phyloP scores from a whole-genome alignment of 2,113 vertebrate species.

The Rhinogobius similis region DNA sequence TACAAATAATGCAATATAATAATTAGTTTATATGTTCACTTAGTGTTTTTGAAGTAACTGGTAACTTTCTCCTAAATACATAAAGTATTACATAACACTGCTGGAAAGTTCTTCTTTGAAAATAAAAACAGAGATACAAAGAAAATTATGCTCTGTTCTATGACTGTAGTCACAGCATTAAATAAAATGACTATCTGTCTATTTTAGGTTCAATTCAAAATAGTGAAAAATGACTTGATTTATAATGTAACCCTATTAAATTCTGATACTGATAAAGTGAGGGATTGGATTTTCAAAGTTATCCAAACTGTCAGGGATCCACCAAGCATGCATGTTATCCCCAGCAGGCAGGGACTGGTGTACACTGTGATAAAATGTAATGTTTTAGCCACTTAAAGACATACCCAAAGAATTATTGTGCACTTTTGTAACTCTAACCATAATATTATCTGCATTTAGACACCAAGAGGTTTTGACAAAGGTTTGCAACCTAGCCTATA shows the following conservation, averaged over 20 bases:
- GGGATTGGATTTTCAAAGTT: neutral
- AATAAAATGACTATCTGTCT: neutral
- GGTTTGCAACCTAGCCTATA: too few species aligned
- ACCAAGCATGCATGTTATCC: neutral
- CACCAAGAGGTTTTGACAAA: neutral
- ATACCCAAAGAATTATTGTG: neutral
- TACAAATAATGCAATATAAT: neutral
- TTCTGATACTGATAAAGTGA: neutral
- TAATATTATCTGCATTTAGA: neutral
- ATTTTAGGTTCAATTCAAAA: neutral
- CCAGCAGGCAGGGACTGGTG: neutral
- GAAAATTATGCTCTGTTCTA: neutral
- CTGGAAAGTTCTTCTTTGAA: neutral
- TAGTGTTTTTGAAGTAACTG: neutral
- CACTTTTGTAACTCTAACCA: neutral
- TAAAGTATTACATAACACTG: neutral
- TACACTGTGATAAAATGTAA: neutral
- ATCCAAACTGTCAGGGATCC: neutral
- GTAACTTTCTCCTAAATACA: neutral
- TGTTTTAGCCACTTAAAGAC: neutral
- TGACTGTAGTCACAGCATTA: neutral
- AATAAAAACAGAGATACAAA: too few species aligned
- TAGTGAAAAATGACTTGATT: neutral
- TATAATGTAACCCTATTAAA: neutral
- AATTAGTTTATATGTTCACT: neutral